phyloP scores from a whole-genome alignment of 1,140 invertebrate species.

The Heterodera carotae region DNA sequence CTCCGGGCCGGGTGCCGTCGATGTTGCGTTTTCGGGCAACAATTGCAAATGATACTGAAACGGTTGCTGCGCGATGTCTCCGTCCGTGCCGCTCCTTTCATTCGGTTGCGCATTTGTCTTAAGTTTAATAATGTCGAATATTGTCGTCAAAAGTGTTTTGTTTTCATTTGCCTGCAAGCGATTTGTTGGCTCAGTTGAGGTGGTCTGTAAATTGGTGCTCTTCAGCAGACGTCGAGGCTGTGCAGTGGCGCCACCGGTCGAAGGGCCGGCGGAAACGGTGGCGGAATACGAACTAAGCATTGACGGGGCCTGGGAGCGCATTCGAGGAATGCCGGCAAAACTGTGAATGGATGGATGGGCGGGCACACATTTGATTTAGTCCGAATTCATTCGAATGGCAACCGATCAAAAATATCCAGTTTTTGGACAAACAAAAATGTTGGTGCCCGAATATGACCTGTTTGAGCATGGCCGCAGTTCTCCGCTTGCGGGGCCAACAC shows the following conservation, averaged over 20 bases:
- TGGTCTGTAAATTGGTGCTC: too few relatives aligned
- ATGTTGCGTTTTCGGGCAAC: constrained; percentile 6
- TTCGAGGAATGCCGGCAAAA: constrained; percentile 31
- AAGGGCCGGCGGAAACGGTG: neutral
- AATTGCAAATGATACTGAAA: constrained; percentile 17
- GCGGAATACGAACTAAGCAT: constrained; percentile 29
- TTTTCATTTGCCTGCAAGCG: neutral
- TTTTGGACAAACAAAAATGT: too few relatives aligned
- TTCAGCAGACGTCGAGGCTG: constrained; percentile 53
- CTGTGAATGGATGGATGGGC: neutral
- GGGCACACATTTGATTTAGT: too few relatives aligned
- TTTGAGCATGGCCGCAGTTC: constrained; percentile 26
- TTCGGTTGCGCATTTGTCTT: neutral
- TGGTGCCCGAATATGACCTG: neutral
- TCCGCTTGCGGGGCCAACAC: neutral
- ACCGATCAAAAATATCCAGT: neutral
- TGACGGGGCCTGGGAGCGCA: constrained; percentile 36
- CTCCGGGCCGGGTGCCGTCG: constrained; percentile 18
- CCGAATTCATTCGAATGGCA: neutral
- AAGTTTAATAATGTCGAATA: neutral
- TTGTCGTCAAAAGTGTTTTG: too few relatives aligned
- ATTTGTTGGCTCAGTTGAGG: constrained; percentile 39
- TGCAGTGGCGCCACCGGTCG: constrained; percentile 34
- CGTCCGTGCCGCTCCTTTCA: neutral
- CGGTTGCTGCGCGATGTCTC: neutral